phyloP scores from a whole-genome alignment of 2,888 invertebrate species.

The Steinernema hermaphroditum region DNA sequence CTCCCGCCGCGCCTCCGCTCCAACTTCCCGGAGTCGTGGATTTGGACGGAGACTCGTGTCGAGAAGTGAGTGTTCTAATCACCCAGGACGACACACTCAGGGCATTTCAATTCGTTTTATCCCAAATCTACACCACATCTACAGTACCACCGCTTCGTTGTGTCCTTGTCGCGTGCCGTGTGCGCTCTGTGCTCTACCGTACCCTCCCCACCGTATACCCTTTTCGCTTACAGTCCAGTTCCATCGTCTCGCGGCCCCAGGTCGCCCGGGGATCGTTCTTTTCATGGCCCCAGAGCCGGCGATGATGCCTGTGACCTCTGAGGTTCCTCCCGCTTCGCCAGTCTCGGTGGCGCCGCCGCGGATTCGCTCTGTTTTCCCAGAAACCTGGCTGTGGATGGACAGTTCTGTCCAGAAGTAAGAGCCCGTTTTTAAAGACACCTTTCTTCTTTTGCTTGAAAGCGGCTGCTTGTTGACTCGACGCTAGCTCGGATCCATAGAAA shows the following conservation, averaged over 20 bases:
- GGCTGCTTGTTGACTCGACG: background rate
- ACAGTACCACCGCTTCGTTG: background rate
- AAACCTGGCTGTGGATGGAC: constrained; percentile 40
- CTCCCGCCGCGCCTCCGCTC: constrained; percentile 33
- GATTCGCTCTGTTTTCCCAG: constrained; percentile 33
- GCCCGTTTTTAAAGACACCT: too few species aligned
- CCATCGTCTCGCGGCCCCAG: background rate
- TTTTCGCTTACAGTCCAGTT: background rate
- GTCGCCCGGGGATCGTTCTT: background rate
- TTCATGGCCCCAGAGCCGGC: background rate
- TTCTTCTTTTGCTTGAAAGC: background rate
- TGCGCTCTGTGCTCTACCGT: constrained; percentile 16
- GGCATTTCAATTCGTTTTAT: background rate
- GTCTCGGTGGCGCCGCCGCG: background rate
- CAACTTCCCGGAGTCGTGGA: constrained; percentile 48
- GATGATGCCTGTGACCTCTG: too few species aligned
- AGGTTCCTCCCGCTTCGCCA: background rate
- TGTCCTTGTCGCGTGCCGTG: constrained; percentile 17
- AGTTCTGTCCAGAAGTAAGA: constrained; percentile 18
- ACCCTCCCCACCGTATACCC: background rate
- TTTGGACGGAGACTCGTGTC: constrained; percentile 38
- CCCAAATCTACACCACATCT: background rate
- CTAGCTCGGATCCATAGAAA: background rate
- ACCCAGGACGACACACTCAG: background rate
- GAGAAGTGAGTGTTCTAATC: constrained; percentile 6